Evolutionary conservation across 1,140 invertebrate genomes (phyloP).

Genomic region (Sycophila sp.): DNA sequence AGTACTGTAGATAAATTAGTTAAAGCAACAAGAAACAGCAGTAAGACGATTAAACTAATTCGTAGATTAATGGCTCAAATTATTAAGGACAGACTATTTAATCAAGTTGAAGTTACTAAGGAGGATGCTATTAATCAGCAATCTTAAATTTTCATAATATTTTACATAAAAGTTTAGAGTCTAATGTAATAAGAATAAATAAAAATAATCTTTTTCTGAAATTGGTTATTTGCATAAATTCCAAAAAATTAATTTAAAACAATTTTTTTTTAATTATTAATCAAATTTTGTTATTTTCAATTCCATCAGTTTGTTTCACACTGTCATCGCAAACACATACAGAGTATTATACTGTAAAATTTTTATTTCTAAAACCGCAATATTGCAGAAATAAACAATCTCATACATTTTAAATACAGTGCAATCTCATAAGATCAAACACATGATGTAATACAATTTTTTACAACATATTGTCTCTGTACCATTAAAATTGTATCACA

Average conservation of each 20-base stretch:
- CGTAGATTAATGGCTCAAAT: constrained; percentile 98
- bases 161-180: background rate
- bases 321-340: constrained; percentile 42
- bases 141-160: background rate
- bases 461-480: constrained; percentile 15
- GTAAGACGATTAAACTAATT: constrained; percentile 97
- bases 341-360: constrained; percentile 36
- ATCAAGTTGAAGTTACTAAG: constrained; percentile 73
- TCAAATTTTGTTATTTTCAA: background rate
- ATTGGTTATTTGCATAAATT: too few relatives aligned
- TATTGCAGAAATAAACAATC: constrained; percentile 19
- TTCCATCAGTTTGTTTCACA: constrained; percentile 18
- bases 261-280: too few relatives aligned
- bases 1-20: constrained; percentile 94
- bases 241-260: too few relatives aligned
- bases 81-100: constrained; percentile 96
- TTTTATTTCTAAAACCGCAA: constrained; percentile 26
- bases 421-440: constrained; percentile 16
- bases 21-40: constrained; percentile 96
- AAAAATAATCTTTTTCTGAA: too few relatives aligned
- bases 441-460: constrained; percentile 21
- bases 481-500: constrained; percentile 31
- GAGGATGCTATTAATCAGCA: background rate
- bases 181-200: background rate
- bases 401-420: constrained; percentile 22